Evolutionary conservation across 2,113 vertebrate species (phyloP), one percentile per base, ranked within the genome.

Genomic region (Hippocampus zosterae): DNA sequence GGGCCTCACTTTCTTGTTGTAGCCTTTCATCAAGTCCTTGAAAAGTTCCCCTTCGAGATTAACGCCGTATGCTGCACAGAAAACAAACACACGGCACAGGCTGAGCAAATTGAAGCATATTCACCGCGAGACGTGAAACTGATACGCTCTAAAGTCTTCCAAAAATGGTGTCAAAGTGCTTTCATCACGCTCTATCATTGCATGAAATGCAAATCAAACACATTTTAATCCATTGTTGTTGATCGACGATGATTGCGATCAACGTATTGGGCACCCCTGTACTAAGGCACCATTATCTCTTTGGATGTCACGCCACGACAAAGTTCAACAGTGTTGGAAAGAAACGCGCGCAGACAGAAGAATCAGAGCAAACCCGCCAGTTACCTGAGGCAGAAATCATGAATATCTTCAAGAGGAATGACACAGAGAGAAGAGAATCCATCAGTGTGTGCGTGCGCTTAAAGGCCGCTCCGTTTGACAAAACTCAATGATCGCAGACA

Each of bases 31-130:
- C 76, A 98, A 86, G 74, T 95, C 93, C 1, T 87, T 85, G n/a
- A 95, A 84, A 48, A 98, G 92, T 16, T 91, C 92, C 19, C 93
- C 95, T 62, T 98, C 96, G 27, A 96, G 94, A 84, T 96, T 98
- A 55, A 83, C 3, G 8, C 85, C 88, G 0, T 80, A 94, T 88
- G 56, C 87, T 88, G 65, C 33, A 33, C 21, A 65, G 53, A 16
- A 16, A 63, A 44, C 6, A 37, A 37, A 48, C 57, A 4, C 2
- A 13, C 9, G 55, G 33, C 4, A 29, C 46, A 3, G 6, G 12
- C 12, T 9, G 62, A 59, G 44, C 27, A 33, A 41, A 65, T 19
- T 42, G 16, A 5, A 55, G 12, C 42, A 44, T 13, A 44, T 44
- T 44, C 42, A 23, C 19, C 11, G 21, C 8, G 23, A 56, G 55